phyloP scores from a whole-genome alignment of 2,888 invertebrate species.

The Aphidoletes aphidimyza region DNA sequence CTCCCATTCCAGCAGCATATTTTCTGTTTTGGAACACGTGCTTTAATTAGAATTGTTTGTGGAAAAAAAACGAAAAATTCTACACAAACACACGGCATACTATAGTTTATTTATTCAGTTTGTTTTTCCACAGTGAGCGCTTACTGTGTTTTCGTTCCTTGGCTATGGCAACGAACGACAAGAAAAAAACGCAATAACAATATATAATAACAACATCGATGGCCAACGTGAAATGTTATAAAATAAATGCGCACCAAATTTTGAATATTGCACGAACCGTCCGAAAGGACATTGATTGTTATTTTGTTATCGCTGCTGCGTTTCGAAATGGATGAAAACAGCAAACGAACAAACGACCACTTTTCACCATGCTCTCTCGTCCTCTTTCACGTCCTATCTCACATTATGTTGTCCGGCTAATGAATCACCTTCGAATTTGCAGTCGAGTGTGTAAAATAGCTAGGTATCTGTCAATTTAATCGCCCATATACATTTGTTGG shows the following conservation, averaged over 20 bases:
- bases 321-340: background rate
- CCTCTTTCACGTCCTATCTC: too few species aligned
- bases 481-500: too few species aligned
- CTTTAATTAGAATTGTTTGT: slow-evolving; percentile 46
- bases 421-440: background rate
- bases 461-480: too few species aligned
- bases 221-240: background rate
- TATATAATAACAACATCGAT: too few species aligned
- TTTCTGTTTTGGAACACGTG: slow-evolving; percentile 30
- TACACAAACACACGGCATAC: background rate
- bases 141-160: background rate
- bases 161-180: background rate
- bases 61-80: background rate
- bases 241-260: slow-evolving; percentile 20
- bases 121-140: background rate
- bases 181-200: too few species aligned
- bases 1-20: background rate
- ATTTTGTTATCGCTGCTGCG: background rate
- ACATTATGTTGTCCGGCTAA: background rate
- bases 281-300: background rate
- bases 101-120: background rate
- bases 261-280: background rate
- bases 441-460: too few species aligned
- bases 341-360: too few species aligned
- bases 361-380: too few species aligned